Evolutionary conservation across 92 coral and sea anemone species (phyloP).

Genomic region (Paramuricea clavata): DNA sequence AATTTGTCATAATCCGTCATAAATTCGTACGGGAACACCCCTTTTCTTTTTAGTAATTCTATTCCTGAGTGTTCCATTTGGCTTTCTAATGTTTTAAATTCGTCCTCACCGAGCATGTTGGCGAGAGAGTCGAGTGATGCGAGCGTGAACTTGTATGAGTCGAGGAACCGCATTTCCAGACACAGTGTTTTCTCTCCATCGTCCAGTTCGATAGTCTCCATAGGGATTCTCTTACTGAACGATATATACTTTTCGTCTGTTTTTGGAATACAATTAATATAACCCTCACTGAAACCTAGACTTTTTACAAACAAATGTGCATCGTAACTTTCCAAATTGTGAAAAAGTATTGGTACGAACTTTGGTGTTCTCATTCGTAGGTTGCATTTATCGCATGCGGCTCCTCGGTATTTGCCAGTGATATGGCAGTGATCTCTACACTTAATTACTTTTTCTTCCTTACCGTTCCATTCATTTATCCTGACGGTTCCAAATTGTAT

Average conservation of each 20-base stretch:
- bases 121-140: slow-evolving; percentile 13
- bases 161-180: slow-evolving; percentile 15
- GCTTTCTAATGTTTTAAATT: not conserved
- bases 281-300: slow-evolving; percentile 52
- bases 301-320: slow-evolving; percentile 60
- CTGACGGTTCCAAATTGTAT: not conserved
- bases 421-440: slow-evolving; percentile 62
- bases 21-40: not conserved
- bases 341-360: slow-evolving; percentile 59
- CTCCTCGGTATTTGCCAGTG: slow-evolving; percentile 62
- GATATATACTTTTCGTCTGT: slow-evolving; percentile 70
- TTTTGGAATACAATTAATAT: slow-evolving; percentile 57
- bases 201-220: too few relatives aligned
- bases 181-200: too few relatives aligned
- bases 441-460: too few relatives aligned
- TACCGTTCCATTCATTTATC: too few relatives aligned
- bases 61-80: not conserved
- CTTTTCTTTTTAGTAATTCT: not conserved
- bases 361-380: slow-evolving; percentile 40
- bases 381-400: slow-evolving; percentile 57
- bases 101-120: not conserved
- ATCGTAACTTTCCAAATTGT: slow-evolving; percentile 55
- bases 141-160: slow-evolving; percentile 16
- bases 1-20: not conserved
- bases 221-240: slow-evolving; percentile 54